Percentiles rank a stretch among this genome's conserved stretches.
Conservation (phyloP, 1,140 invertebrate genomes). For the Caenorhabditis inopinata region DNA sequence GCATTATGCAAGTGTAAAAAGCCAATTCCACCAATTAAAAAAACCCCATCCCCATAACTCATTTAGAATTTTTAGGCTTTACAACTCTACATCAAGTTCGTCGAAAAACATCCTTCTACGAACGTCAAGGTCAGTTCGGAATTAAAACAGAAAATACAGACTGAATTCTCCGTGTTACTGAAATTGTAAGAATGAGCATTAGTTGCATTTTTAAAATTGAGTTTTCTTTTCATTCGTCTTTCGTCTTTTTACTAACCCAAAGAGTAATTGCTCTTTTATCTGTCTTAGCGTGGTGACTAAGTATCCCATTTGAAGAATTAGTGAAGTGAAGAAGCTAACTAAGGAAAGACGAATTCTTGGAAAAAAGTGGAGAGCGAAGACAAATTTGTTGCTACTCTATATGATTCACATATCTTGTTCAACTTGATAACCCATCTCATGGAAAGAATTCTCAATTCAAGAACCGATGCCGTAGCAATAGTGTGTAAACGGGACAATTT, state of each 20-base stretch:
- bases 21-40: no score
- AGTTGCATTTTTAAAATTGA: constrained; percentile 6
- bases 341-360: constrained; percentile 1
- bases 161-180: background rate
- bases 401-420: no score
- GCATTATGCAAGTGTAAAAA: no score
- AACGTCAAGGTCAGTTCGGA: background rate
- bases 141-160: background rate
- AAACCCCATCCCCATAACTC: no score
- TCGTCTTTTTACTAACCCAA: background rate
- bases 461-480: no score
- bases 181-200: background rate
- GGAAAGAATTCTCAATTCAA: no score
- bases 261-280: constrained; percentile 24
- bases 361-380: background rate
- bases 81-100: background rate
- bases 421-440: no score
- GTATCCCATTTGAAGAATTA: constrained; percentile 21
- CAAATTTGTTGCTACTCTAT: constrained; percentile 13
- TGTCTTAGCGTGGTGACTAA: background rate
- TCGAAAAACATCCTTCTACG: background rate
- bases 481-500: no score
- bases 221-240: no score
- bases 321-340: background rate
- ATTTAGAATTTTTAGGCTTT: background rate